Base-by-base conservation (phyloP, 2,113 vertebrate genomes). In the Caranx ignobilis region DNA sequence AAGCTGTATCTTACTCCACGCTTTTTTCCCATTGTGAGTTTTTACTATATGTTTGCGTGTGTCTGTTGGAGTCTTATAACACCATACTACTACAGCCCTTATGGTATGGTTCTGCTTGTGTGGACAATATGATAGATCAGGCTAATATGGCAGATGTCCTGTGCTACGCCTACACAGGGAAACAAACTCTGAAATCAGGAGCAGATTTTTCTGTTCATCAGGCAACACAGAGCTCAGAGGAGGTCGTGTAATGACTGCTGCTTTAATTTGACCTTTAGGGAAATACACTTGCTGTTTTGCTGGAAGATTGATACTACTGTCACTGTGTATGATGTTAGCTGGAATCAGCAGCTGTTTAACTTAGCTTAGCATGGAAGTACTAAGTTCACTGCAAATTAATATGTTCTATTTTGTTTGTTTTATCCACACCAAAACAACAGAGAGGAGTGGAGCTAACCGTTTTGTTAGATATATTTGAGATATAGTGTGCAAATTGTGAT, bases 1-100 rank as follows among this genome's bases (percentile, higher is more conserved):
- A 64, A 79, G 75, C 68, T 82, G 80, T 77, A 80, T 74, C 76
- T 77, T 66, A 85, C 57, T 66, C 69, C 54, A 79, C 67, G 48
- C 26, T 26, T 11, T 43, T 48, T 79, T 79, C n/a, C 43, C 37
- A 64, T 52, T 57, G 67, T 7, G 34, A 43, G 0, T 35, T 11
- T 35, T 11, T 48, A 50, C 32, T 43, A 19, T 32, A 19, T 78
- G 26, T 45, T 19, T 60, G 37, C 32, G 52, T 43, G 19, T 63
- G 15, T 61, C 19, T 66, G 50, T 61, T 67, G 73, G 21, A 13
- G 19, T 52, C 18, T 63, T 8, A 31, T 37, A 31, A 74, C 50
- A 76, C 52, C n/a, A 77, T 16, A 18, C 12, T 8, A 21, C 10
- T 68, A 26, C 37, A 26, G 26, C 47, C 71, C n/a, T 78, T 47